These are phyloP conservation scores for Masticophis lateralis DNA, from an alignment of 2,797 vertebrate species.

Conservation along the genomic window DNA sequence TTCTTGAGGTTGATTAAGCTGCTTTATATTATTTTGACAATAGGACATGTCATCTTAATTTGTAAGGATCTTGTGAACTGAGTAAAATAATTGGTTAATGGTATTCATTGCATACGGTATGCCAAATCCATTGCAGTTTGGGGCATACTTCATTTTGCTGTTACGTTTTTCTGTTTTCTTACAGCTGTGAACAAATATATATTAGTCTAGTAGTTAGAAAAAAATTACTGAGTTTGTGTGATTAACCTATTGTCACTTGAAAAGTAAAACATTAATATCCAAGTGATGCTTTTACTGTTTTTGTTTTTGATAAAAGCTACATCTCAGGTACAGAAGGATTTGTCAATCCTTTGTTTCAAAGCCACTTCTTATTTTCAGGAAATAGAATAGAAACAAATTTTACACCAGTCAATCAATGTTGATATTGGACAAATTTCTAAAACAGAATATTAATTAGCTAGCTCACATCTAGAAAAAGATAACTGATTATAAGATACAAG, in stretches of 20 bases:
- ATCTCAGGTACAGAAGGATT: not conserved
- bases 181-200: not conserved
- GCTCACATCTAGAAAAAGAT: not conserved
- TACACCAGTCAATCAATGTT: not conserved
- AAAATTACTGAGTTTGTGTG: conserved; percentile 11
- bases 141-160: not conserved
- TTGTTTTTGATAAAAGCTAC: not conserved
- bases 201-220: not conserved
- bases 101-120: conserved; percentile 8
- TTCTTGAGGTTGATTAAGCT: not conserved
- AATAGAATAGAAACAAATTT: not conserved
- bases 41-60: not conserved
- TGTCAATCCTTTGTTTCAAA: not conserved
- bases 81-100: not conserved
- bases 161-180: conserved; percentile 12
- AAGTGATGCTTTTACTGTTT: not conserved
- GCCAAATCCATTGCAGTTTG: not conserved
- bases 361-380: not conserved
- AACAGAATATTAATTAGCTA: not conserved
- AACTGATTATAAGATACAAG: not conserved
- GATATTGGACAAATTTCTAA: not conserved
- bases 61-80: not conserved
- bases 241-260: conserved; percentile 12
- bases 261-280: conserved; percentile 1
- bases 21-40: not conserved